Conservation (phyloP, 2,113 vertebrate genomes). For the Leptobrachium ailaonicum region DNA sequence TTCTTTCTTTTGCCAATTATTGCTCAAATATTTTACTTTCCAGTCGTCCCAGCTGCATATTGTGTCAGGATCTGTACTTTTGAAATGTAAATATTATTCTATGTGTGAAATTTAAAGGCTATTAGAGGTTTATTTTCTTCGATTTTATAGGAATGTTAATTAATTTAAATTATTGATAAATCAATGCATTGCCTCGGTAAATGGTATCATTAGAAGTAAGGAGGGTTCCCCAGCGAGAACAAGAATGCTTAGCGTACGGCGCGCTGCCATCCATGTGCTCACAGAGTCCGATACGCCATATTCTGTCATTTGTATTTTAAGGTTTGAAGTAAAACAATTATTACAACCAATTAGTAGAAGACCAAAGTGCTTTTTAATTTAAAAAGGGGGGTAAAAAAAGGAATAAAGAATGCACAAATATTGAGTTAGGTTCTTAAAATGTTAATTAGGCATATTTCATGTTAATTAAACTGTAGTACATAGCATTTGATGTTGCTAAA, state of each 20-base stretch:
- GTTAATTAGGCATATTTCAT: conserved; percentile 49
- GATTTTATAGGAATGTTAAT: too few species aligned
- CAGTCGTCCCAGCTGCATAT: too few species aligned
- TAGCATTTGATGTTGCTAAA: conserved; percentile 50
- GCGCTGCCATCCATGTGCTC: neutral
- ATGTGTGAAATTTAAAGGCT: too few species aligned
- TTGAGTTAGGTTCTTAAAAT: conserved; percentile 46
- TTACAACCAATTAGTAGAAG: conserved; percentile 39
- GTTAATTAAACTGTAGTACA: conserved; percentile 49
- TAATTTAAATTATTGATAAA: too few species aligned
- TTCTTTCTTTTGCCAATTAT: too few species aligned
- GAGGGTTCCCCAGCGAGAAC: neutral
- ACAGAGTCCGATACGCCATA: conserved; percentile 6
- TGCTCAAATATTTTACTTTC: too few species aligned
- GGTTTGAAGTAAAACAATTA: conserved; percentile 41
- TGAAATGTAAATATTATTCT: too few species aligned
- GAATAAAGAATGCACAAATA: conserved; percentile 42
- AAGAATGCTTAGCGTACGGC: neutral
- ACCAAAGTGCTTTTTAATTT: conserved; percentile 33
- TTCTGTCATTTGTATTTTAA: conserved; percentile 37
- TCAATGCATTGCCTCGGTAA: neutral
- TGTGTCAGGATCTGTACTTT: too few species aligned
- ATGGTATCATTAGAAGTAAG: neutral
- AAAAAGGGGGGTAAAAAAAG: neutral
- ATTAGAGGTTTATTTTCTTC: too few species aligned